Evolutionary conservation across 2,113 vertebrate species (phyloP).

Genomic region (Bubo scandiacus): DNA sequence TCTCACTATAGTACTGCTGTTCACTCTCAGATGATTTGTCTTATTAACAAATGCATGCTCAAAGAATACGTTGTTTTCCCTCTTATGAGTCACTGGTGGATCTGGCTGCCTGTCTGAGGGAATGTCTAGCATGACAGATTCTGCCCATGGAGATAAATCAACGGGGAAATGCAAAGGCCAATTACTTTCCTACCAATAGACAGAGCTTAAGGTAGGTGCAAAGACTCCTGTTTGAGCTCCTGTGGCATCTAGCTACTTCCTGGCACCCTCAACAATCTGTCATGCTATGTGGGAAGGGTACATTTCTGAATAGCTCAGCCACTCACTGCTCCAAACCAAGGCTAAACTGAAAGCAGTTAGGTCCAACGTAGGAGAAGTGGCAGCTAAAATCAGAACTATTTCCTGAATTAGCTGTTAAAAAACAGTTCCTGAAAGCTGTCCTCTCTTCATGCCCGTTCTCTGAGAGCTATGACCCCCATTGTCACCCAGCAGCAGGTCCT

Average conservation of each 20-base stretch:
- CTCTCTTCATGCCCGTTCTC: background rate
- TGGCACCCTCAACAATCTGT: background rate
- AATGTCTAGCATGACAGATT: background rate
- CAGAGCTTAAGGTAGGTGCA: background rate
- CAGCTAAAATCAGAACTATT: background rate
- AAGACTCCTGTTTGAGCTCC: background rate
- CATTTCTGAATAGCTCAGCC: background rate
- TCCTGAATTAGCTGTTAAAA: background rate
- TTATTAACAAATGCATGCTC: background rate
- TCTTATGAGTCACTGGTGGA: background rate
- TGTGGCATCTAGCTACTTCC: background rate
- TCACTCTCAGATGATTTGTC: background rate
- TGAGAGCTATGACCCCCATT: background rate
- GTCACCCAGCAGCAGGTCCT: background rate
- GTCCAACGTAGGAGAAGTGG: background rate
- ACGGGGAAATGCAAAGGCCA: background rate
- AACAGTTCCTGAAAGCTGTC: background rate
- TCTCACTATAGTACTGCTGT: background rate
- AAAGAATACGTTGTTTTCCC: background rate
- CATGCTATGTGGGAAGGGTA: background rate
- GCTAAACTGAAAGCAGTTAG: background rate
- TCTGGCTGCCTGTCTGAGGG: background rate
- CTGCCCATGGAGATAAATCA: background rate
- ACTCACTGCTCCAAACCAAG: background rate
- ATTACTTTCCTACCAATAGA: background rate